Evolutionary conservation across 2,113 vertebrate genomes (phyloP).

Genomic region (Dasyurus viverrinus): DNA sequence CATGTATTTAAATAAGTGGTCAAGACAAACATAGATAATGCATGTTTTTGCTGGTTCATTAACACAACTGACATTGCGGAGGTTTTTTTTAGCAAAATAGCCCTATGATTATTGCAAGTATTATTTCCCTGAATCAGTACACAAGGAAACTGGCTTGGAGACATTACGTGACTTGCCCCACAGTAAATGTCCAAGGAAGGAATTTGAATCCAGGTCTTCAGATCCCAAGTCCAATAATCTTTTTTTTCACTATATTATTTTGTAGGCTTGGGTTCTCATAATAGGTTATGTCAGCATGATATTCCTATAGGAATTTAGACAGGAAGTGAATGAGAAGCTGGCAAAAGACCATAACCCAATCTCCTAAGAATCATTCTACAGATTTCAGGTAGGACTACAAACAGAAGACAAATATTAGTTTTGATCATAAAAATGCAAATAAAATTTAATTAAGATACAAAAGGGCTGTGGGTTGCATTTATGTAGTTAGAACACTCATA

Average conservation of each 20-base stretch:
- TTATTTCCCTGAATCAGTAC: not conserved
- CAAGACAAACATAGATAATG: not conserved
- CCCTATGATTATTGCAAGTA: not conserved
- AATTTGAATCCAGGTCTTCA: not conserved
- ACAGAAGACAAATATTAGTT: too few relatives aligned
- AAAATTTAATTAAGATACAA: too few relatives aligned
- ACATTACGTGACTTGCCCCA: not conserved
- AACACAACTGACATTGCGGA: not conserved
- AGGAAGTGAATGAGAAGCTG: too few relatives aligned
- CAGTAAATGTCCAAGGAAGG: not conserved
- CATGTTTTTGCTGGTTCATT: not conserved
- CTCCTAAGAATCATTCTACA: too few relatives aligned
- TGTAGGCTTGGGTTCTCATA: too few relatives aligned
- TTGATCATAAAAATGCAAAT: too few relatives aligned
- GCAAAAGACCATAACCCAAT: too few relatives aligned
- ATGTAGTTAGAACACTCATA: too few relatives aligned
- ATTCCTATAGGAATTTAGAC: not conserved
- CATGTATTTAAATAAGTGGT: not conserved
- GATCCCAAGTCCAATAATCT: not conserved
- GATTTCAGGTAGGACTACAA: too few relatives aligned
- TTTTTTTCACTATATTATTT: too few relatives aligned
- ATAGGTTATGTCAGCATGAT: too few relatives aligned
- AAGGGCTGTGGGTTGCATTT: too few relatives aligned
- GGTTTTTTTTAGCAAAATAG: not conserved
- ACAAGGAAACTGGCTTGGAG: not conserved